These are phyloP conservation scores for Tachina lurida DNA, from an alignment of 2,888 invertebrate species.

Conservation along the genomic window DNA sequence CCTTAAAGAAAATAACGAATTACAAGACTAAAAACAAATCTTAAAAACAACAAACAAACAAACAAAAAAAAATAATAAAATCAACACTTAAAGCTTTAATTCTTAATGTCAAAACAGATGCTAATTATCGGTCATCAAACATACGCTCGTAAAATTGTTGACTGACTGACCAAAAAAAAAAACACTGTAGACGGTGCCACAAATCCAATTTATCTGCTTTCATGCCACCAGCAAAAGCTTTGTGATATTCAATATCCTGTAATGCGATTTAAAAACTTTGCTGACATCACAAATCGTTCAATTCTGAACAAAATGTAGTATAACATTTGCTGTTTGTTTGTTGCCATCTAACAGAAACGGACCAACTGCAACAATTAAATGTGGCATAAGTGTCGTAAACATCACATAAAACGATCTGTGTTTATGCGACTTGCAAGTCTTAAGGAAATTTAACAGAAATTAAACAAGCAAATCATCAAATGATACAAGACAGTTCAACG, in stretches of 20 bases:
- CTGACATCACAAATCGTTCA: slow-evolving; percentile 64
- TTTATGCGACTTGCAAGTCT: slow-evolving; percentile 50
- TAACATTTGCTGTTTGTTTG: slow-evolving; percentile 32
- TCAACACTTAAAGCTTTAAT: slow-evolving; percentile 69
- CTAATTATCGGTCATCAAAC: slow-evolving; percentile 71
- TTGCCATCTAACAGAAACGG: slow-evolving; percentile 51
- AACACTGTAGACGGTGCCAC: neutral
- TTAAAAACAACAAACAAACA: neutral
- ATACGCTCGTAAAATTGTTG: slow-evolving; percentile 42
- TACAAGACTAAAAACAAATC: slow-evolving; percentile 22
- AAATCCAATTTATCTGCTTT: slow-evolving; percentile 10
- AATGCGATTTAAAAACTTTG: slow-evolving; percentile 62
- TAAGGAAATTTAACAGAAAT: slow-evolving; percentile 68
- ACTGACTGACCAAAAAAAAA: neutral
- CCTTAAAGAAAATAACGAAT: neutral
- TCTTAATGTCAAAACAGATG: slow-evolving; percentile 69
- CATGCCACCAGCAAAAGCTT: slow-evolving; percentile 31
- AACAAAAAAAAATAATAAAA: slow-evolving; percentile 57
- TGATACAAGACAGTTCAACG: slow-evolving; percentile 71
- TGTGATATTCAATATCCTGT: slow-evolving; percentile 69
- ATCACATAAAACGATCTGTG: slow-evolving; percentile 59
- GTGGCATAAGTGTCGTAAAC: slow-evolving; percentile 71
- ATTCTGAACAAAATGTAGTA: slow-evolving; percentile 35
- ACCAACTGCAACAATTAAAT: slow-evolving; percentile 66
- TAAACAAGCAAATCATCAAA: slow-evolving; percentile 72